Conservation (phyloP, 2,888 invertebrate genomes). For the Malthinus seriepunctatus region DNA sequence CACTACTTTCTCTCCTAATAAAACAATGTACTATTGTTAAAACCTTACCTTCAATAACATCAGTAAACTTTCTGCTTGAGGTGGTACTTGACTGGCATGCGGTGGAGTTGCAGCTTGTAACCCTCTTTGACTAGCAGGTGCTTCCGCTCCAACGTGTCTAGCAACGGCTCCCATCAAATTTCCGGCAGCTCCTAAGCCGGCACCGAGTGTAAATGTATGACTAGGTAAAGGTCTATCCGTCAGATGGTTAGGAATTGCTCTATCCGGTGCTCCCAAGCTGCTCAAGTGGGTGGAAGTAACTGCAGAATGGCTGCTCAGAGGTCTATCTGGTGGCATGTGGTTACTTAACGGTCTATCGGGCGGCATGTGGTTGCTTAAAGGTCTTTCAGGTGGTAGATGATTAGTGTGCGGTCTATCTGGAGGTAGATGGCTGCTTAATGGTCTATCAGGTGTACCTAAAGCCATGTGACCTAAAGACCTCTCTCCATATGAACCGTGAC, state of each 20-base stretch:
- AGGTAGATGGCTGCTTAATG: slow-evolving; percentile 39
- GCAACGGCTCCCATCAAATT: slow-evolving; percentile 53
- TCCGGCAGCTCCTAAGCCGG: slow-evolving; percentile 53
- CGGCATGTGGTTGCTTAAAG: slow-evolving; percentile 41
- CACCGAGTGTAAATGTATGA: slow-evolving; percentile 51
- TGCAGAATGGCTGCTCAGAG: slow-evolving; percentile 45
- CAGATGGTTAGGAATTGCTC: slow-evolving; percentile 34
- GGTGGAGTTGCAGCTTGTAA: slow-evolving; percentile 65
- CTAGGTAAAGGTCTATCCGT: slow-evolving; percentile 42
- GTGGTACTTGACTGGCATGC: slow-evolving; percentile 77
- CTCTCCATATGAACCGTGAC: slow-evolving; percentile 52
- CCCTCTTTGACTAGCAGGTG: slow-evolving; percentile 59
- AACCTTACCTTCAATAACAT: slow-evolving; percentile 74
- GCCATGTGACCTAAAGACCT: slow-evolving; percentile 49
- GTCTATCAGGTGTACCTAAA: slow-evolving; percentile 39
- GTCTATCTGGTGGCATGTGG: slow-evolving; percentile 43
- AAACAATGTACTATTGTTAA: too few relatives aligned
- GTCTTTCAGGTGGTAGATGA: slow-evolving; percentile 42
- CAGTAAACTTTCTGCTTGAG: slow-evolving; percentile 80
- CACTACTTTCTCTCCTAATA: too few relatives aligned
- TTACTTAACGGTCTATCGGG: slow-evolving; percentile 44
- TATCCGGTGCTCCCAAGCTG: slow-evolving; percentile 41
- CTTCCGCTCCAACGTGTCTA: slow-evolving; percentile 56
- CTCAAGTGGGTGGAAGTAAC: slow-evolving; percentile 46
- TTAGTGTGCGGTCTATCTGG: slow-evolving; percentile 43